These are phyloP conservation scores for Mastomys coucha DNA, from an alignment of 2,113 vertebrate species.

Conservation along the genomic window DNA sequence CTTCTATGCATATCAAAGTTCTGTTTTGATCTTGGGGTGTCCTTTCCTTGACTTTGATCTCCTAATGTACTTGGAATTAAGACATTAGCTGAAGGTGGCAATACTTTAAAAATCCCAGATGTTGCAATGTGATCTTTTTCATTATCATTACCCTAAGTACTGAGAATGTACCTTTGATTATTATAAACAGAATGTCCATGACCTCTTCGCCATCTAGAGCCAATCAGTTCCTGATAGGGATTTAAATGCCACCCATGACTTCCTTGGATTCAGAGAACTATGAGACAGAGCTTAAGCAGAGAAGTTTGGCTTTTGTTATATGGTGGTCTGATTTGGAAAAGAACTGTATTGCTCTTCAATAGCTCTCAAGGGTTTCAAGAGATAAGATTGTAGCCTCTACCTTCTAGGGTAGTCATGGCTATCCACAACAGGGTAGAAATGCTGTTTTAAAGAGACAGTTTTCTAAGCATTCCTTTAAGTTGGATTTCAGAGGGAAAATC, in stretches of 20 bases:
- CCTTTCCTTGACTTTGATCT: background rate
- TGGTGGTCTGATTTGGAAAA: background rate
- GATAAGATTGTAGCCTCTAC: background rate
- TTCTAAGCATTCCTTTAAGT: background rate
- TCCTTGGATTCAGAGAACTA: background rate
- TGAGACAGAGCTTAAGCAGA: background rate
- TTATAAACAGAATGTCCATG: background rate
- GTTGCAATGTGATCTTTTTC: background rate
- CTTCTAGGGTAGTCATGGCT: background rate
- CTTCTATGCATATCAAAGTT: background rate
- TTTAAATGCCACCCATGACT: background rate
- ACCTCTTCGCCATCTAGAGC: background rate
- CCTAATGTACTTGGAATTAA: background rate
- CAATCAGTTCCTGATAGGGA: background rate
- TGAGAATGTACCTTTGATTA: background rate
- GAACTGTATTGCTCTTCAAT: background rate
- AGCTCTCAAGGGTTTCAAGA: constrained; percentile 17
- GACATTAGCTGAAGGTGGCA: background rate
- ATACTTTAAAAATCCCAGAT: background rate
- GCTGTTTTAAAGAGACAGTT: background rate
- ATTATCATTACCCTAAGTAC: background rate
- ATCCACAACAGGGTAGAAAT: background rate
- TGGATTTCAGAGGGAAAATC: background rate
- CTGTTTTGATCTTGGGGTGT: constrained; percentile 18
- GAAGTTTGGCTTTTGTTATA: background rate